phyloP scores from a whole-genome alignment of 2,797 vertebrate genomes.

The Sardinella longiceps region DNA sequence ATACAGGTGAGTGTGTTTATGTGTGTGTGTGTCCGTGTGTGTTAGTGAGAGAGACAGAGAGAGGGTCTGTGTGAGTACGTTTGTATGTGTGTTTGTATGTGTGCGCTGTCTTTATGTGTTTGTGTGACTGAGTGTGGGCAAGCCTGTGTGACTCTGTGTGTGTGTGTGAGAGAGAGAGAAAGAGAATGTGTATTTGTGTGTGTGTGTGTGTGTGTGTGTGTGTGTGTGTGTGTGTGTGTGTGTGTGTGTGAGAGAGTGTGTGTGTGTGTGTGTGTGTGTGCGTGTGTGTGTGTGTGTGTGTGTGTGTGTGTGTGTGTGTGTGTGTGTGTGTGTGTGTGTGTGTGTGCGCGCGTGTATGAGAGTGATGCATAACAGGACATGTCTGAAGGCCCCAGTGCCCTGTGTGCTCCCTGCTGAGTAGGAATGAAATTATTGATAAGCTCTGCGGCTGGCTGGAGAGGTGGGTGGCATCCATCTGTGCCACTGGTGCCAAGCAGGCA shows the following conservation, averaged over 20 bases:
- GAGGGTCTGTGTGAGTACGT: neutral
- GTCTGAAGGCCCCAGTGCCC: neutral
- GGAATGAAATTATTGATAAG: slow-evolving; percentile 43
- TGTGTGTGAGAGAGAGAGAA: neutral
- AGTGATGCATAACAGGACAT: slow-evolving; percentile 19
- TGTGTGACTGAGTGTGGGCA: neutral
- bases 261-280: no score
- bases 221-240: no score
- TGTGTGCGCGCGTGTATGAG: neutral
- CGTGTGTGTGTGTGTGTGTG: neutral
- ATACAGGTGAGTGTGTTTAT: neutral
- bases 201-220: neutral
- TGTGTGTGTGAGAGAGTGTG: no score
- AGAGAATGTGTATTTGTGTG: neutral
- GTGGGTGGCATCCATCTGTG: slow-evolving; percentile 26
- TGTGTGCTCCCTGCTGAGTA: slow-evolving; percentile 7
- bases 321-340: neutral
- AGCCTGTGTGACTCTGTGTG: neutral
- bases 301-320: neutral
- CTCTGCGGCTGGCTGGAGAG: slow-evolving; percentile 37
- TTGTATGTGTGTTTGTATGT: no score
- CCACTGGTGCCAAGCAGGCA: slow-evolving; percentile 30
- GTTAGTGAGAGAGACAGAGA: no score
- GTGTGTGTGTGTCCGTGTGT: neutral
- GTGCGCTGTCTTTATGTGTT: neutral